Conservation (phyloP, 2,797 vertebrate genomes). For the Erethizon dorsatum region DNA sequence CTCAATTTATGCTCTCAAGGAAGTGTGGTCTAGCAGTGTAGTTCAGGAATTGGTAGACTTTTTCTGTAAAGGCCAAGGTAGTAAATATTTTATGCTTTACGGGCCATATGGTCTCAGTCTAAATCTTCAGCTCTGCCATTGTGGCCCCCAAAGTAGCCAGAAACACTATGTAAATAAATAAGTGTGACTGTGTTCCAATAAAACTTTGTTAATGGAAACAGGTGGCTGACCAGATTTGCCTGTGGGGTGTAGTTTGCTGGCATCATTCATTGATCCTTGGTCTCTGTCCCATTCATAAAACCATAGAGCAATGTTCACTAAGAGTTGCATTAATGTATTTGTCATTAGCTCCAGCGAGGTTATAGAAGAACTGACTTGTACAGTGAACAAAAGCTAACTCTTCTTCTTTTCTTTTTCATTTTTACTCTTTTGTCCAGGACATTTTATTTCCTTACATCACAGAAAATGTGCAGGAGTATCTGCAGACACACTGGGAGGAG, state of each 20-base stretch:
- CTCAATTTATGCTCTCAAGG: neutral
- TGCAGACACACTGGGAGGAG: conserved; percentile 96
- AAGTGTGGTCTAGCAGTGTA: neutral
- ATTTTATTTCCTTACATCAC: conserved; percentile 96
- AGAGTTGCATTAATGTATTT: neutral
- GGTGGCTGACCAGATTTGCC: neutral
- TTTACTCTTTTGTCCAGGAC: conserved; percentile 90
- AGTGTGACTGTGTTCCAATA: neutral
- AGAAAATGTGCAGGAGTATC: conserved; percentile 95
- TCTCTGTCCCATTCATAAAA: neutral
- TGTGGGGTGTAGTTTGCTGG: neutral
- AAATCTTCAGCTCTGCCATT: neutral
- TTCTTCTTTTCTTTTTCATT: conserved; percentile 19
- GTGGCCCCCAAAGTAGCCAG: neutral
- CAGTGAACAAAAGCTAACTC: conserved; percentile 54
- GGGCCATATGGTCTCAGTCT: neutral
- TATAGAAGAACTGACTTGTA: conserved; percentile 35
- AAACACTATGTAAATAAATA: neutral
- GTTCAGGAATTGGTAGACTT: neutral
- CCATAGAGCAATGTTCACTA: neutral
- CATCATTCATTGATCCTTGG: neutral
- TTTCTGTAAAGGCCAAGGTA: neutral
- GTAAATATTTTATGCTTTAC: neutral
- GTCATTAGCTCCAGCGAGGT: neutral
- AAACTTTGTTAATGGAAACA: neutral